phyloP scores from a whole-genome alignment of 2,113 vertebrate species.

The Chlorocebus sabaeus region DNA sequence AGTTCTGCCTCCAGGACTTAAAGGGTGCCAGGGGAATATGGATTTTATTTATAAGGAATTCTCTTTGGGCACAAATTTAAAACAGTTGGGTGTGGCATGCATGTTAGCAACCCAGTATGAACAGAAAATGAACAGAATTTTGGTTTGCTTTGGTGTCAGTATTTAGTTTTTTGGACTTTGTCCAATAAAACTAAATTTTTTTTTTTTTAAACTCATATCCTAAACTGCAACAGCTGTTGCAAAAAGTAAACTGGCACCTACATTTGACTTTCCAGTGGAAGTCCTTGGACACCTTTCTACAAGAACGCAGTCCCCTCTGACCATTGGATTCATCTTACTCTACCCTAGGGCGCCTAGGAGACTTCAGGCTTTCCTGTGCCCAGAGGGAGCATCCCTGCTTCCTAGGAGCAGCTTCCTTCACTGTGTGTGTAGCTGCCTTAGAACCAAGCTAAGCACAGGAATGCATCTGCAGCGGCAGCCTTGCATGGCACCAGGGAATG shows the following conservation, averaged over 20 bases:
- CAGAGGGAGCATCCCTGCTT: neutral
- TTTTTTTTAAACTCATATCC: neutral
- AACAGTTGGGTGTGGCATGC: neutral
- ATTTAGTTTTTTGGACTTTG: neutral
- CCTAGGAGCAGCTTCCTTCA: neutral
- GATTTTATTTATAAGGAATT: slow-evolving; percentile 6
- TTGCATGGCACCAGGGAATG: neutral
- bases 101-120: neutral
- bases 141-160: neutral
- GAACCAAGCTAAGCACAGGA: neutral
- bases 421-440: neutral
- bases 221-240: neutral
- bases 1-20: neutral
- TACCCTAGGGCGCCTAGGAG: neutral
- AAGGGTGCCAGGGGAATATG: neutral
- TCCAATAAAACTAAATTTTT: neutral
- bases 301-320: neutral
- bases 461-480: neutral
- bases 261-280: neutral
- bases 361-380: neutral
- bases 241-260: neutral
- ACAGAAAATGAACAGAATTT: neutral
- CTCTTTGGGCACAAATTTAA: neutral
- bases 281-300: neutral
- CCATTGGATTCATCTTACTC: neutral